Evolutionary conservation across 2,797 vertebrate genomes (phyloP).

Genomic region (Distichodus sexfasciatus): DNA sequence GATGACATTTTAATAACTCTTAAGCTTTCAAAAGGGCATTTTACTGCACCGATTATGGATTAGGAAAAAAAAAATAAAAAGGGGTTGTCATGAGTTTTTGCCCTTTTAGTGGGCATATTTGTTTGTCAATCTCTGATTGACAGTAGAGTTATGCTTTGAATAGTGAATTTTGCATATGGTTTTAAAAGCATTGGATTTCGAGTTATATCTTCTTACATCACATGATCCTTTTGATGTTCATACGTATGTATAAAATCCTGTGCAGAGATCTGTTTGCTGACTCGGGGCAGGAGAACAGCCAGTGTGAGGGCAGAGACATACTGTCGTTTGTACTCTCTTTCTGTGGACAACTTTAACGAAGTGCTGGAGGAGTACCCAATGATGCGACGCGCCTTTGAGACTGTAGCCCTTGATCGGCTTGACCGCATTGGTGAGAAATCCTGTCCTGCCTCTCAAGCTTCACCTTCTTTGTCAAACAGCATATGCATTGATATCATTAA

Average conservation of each 20-base stretch:
- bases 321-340: conserved; percentile 94
- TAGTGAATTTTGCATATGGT: no score
- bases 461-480: no score
- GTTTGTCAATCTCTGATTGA: not conserved
- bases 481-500: no score
- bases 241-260: conserved; percentile 3
- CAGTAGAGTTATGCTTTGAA: not conserved
- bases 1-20: conserved; percentile 66
- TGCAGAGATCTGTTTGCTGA: conserved; percentile 95
- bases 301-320: conserved; percentile 94
- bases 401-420: conserved; percentile 91
- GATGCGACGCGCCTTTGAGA: conserved; percentile 98
- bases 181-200: not conserved
- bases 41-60: conserved; percentile 66
- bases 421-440: conserved; percentile 93
- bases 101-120: not conserved
- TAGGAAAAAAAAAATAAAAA: conserved; percentile 48
- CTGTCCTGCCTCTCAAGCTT: no score
- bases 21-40: conserved; percentile 74
- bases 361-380: conserved; percentile 98
- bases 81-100: conserved; percentile 36
- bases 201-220: not conserved
- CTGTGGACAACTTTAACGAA: conserved; percentile 96
- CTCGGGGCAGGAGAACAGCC: conserved; percentile 90
- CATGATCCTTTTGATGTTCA: conserved; percentile 1